Percentiles rank a stretch among this genome's conserved stretches.
Evolutionary conservation across 2,113 vertebrate genomes (phyloP).

Genomic region (Oryzias woworae): DNA sequence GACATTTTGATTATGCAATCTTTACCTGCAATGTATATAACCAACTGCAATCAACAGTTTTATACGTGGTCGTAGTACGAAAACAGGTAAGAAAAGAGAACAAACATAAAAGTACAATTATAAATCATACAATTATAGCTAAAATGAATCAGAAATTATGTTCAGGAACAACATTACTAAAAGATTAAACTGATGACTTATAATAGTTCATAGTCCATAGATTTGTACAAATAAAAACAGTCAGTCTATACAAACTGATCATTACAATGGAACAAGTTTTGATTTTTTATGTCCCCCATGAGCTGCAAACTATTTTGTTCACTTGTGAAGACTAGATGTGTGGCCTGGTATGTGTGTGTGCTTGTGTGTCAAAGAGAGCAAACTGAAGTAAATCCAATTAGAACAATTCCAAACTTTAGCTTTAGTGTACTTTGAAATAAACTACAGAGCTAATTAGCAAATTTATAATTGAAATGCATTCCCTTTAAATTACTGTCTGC

Average conservation of each 20-base stretch:
- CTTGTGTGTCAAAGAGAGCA: conserved; percentile 12
- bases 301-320: conserved; percentile 59
- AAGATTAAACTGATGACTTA: conserved; percentile 16
- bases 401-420: conserved; percentile 13
- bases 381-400: not conserved
- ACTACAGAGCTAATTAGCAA: conserved; percentile 33
- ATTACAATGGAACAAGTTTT: conserved; percentile 40
- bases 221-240: conserved; percentile 6
- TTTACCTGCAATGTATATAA: too few relatives aligned
- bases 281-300: conserved; percentile 60
- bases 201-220: conserved; percentile 13
- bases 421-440: conserved; percentile 13
- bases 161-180: conserved; percentile 17
- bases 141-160: conserved; percentile 13
- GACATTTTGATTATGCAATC: too few relatives aligned
- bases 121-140: not conserved
- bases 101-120: not conserved
- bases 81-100: not conserved
- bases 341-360: not conserved
- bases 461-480: conserved; percentile 31
- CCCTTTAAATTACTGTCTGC: conserved; percentile 36
- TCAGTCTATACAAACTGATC: conserved; percentile 42
- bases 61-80: not conserved
- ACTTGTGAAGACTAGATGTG: conserved; percentile 25
- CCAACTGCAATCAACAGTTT: too few relatives aligned